Conservation (phyloP, 2,888 invertebrate genomes). For the Chelonus formosanus region DNA sequence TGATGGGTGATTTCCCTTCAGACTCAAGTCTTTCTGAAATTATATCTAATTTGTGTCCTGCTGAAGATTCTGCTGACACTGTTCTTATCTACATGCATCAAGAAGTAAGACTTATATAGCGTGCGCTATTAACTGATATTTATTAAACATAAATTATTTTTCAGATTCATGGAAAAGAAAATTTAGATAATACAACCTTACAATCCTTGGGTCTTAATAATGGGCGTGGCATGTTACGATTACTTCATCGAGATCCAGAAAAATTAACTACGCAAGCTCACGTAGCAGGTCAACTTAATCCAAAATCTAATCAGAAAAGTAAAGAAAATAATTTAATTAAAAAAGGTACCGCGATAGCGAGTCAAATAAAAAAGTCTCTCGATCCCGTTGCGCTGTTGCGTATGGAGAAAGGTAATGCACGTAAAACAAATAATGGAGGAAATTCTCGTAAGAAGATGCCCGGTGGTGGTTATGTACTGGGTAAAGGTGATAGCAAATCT, state of each 20-base stretch:
- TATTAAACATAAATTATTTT: slow-evolving; percentile 23
- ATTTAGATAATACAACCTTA: slow-evolving; percentile 75
- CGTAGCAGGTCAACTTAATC: slow-evolving; percentile 68
- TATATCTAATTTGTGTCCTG: slow-evolving; percentile 69
- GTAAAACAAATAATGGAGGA: slow-evolving; percentile 16
- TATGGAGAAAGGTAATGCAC: slow-evolving; percentile 18
- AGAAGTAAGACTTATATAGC: slow-evolving; percentile 47
- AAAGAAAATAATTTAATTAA: slow-evolving; percentile 28
- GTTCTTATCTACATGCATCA: slow-evolving; percentile 58
- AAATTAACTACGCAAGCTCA: slow-evolving; percentile 77
- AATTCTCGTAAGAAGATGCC: slow-evolving; percentile 17
- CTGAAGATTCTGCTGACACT: slow-evolving; percentile 60
- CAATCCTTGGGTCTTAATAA: slow-evolving; percentile 80
- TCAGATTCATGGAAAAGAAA: slow-evolving; percentile 73
- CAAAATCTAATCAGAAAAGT: slow-evolving; percentile 39
- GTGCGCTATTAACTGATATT: not conserved
- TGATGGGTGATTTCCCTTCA: slow-evolving; percentile 71
- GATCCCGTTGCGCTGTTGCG: slow-evolving; percentile 33
- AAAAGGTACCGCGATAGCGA: slow-evolving; percentile 20
- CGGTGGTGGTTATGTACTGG: slow-evolving; percentile 24
- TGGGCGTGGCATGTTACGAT: slow-evolving; percentile 79
- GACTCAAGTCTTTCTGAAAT: slow-evolving; percentile 69
- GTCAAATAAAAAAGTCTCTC: slow-evolving; percentile 27
- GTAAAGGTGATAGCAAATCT: slow-evolving; percentile 18
- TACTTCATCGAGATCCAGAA: slow-evolving; percentile 74